Conservation (phyloP, 2,888 invertebrate species). For the Ectemnius cavifrons region DNA sequence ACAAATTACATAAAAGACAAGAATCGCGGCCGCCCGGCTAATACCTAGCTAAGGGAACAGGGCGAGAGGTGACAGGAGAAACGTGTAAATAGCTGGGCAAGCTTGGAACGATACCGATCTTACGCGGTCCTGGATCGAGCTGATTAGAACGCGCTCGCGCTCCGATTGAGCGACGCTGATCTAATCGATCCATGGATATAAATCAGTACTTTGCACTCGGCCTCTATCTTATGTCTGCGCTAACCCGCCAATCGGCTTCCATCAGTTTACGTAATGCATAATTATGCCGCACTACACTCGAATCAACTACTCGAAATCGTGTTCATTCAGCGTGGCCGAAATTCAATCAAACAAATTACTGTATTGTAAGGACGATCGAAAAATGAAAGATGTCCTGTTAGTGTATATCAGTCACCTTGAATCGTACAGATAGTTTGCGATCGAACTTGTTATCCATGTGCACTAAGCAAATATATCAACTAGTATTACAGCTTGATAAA, state of each 20-base stretch:
- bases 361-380: too few species aligned
- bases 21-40: conserved; percentile 13
- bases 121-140: conserved; percentile 43
- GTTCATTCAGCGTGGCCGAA: too few species aligned
- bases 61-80: conserved; percentile 40
- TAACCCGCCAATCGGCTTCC: conserved; percentile 30
- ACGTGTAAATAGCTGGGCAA: conserved; percentile 56
- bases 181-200: conserved; percentile 59
- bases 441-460: too few species aligned
- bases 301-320: too few species aligned
- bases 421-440: too few species aligned
- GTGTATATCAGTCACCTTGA: too few species aligned
- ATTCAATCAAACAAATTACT: too few species aligned
- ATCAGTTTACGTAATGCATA: conserved; percentile 25
- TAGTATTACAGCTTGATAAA: conserved; percentile 15
- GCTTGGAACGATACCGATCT: conserved; percentile 56
- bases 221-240: conserved; percentile 37
- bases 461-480: too few species aligned
- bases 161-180: conserved; percentile 50
- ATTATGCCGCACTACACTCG: too few species aligned
- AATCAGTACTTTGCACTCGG: conserved; percentile 64
- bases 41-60: conserved; percentile 15
- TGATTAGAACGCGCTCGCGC: conserved; percentile 34
- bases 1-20: conserved; percentile 49
- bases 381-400: too few species aligned